Conservation (phyloP, 2,888 invertebrate species). For the Drosophila sordidula region DNA sequence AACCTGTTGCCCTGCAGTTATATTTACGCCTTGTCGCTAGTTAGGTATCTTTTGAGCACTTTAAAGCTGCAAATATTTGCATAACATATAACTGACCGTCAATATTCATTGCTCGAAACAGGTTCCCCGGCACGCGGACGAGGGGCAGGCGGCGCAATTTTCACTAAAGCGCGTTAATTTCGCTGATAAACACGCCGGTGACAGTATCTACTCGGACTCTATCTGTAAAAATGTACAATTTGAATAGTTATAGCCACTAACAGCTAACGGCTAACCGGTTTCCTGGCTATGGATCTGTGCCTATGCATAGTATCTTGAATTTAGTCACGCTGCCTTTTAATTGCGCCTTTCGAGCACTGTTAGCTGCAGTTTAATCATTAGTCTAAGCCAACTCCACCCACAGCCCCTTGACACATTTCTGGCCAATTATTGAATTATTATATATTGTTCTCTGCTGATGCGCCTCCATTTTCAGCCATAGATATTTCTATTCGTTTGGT, state of each 20-base stretch:
- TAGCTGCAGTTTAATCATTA: slow-evolving; percentile 12
- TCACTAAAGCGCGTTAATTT: slow-evolving; percentile 74
- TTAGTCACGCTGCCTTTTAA: slow-evolving; percentile 34
- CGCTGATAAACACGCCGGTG: slow-evolving; percentile 56
- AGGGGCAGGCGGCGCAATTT: slow-evolving; percentile 47
- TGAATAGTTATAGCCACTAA: slow-evolving; percentile 34
- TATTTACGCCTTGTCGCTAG: slow-evolving; percentile 26
- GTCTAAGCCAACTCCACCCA: slow-evolving; percentile 11
- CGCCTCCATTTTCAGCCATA: neutral
- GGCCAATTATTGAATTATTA: neutral
- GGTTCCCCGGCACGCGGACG: slow-evolving; percentile 44
- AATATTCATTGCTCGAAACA: slow-evolving; percentile 53
- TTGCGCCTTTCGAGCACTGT: slow-evolving; percentile 25
- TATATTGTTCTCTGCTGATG: neutral
- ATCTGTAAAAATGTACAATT: slow-evolving; percentile 22
- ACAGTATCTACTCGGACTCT: slow-evolving; percentile 29
- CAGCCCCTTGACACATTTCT: slow-evolving; percentile 27
- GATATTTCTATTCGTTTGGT: neutral
- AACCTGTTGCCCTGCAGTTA: slow-evolving; percentile 48
- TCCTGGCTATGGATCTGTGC: slow-evolving; percentile 4
- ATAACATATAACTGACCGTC: slow-evolving; percentile 50
- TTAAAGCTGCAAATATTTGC: slow-evolving; percentile 70
- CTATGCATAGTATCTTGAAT: slow-evolving; percentile 30
- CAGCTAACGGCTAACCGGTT: slow-evolving; percentile 41
- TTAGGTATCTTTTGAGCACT: slow-evolving; percentile 27